Evolutionary conservation across 2,888 invertebrate species (phyloP).

Genomic region (Xestoiulus laeticollis): DNA sequence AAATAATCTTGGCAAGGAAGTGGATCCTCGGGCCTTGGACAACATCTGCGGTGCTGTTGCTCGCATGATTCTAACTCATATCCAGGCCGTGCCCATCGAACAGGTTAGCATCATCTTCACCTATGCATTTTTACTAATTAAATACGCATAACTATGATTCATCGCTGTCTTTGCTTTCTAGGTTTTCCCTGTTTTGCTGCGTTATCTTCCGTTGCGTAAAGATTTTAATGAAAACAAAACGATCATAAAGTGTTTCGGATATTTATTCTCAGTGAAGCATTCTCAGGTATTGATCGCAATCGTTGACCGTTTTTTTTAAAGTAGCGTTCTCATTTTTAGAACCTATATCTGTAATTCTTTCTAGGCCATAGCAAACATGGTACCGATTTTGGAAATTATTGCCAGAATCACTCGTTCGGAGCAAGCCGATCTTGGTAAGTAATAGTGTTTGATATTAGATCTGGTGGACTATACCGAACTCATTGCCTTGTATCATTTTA

Average conservation of each 20-base stretch:
- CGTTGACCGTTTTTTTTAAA: neutral
- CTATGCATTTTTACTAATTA: neutral
- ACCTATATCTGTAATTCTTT: neutral
- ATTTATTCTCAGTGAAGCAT: constrained; percentile 73
- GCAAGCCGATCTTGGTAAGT: constrained; percentile 53
- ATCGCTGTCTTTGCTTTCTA: constrained; percentile 60
- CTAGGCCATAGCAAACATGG: constrained; percentile 51
- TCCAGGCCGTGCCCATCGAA: constrained; percentile 73
- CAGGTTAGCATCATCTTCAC: constrained; percentile 66
- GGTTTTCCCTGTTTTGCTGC: constrained; percentile 77
- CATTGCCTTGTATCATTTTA: neutral
- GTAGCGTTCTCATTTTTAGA: neutral
- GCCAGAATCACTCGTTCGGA: constrained; percentile 47
- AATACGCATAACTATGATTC: neutral
- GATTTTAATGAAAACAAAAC: constrained; percentile 79
- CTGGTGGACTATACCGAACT: neutral
- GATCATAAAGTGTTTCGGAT: constrained; percentile 73
- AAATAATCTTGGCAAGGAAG: constrained; percentile 71
- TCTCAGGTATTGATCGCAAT: constrained; percentile 62
- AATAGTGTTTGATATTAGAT: neutral
- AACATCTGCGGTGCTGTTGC: constrained; percentile 82
- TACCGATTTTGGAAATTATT: constrained; percentile 53
- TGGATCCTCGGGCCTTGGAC: constrained; percentile 74
- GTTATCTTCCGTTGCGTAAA: constrained; percentile 76
- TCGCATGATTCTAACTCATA: constrained; percentile 75